Percentiles rank a stretch among this genome's conserved stretches.
Evolutionary conservation across 2,113 vertebrate genomes (phyloP).

Genomic region (Heterotis niloticus): DNA sequence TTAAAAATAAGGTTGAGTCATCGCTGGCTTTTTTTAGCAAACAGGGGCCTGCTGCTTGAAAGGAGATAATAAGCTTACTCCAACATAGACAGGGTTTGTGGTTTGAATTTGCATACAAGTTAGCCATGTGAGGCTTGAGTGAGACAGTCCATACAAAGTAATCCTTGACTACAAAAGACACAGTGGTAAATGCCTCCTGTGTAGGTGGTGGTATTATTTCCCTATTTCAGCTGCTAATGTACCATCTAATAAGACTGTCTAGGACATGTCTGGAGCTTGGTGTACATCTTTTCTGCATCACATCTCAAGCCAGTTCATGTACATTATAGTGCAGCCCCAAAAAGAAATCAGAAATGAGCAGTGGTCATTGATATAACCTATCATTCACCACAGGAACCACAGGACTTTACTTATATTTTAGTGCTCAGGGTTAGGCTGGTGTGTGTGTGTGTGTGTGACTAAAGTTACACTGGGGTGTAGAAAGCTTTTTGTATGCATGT

Average conservation of each 20-base stretch:
- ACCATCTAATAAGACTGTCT: conserved; percentile 37
- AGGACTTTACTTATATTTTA: no score
- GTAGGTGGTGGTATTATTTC: conserved; percentile 42
- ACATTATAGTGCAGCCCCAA: not conserved
- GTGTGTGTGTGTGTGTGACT: no score
- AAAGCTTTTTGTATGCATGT: no score
- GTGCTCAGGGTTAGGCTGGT: no score
- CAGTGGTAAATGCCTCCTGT: conserved; percentile 39
- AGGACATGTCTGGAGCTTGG: conserved; percentile 12
- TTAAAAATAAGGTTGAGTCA: not conserved
- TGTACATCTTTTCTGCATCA: conserved; percentile 5
- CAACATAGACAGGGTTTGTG: not conserved
- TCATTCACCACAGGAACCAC: no score
- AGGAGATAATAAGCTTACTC: not conserved
- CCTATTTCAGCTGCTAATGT: conserved; percentile 43
- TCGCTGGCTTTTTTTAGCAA: not conserved
- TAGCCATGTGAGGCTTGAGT: conserved; percentile 40
- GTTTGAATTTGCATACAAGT: conserved; percentile 40
- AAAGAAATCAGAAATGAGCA: conserved; percentile 8
- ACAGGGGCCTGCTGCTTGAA: not conserved
- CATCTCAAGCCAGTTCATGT: conserved; percentile 19
- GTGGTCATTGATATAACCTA: not conserved
- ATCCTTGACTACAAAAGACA: conserved; percentile 25
- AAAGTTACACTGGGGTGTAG: no score
- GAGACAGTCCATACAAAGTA: conserved; percentile 13